These are phyloP conservation scores for Therioaphis trifolii DNA, from an alignment of 2,888 invertebrate species.

Conservation along the genomic window DNA sequence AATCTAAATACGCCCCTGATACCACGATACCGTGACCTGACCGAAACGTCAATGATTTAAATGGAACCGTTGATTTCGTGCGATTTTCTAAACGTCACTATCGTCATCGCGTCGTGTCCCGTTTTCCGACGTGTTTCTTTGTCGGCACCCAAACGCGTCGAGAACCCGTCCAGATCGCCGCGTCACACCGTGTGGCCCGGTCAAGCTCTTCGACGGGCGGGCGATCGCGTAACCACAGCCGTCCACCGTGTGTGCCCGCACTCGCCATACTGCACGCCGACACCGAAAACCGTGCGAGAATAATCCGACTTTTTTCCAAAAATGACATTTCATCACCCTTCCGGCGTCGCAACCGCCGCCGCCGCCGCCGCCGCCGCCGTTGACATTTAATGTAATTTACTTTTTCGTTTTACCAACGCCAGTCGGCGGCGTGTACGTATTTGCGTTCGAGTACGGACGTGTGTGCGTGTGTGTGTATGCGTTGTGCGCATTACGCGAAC, in stretches of 20 bases:
- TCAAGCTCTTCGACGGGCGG: not conserved
- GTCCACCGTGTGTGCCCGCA: not conserved
- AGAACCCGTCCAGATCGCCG: too few species aligned
- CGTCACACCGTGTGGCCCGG: too few species aligned
- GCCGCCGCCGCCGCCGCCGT: not conserved
- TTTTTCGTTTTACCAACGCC: conserved; percentile 35
- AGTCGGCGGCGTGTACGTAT: not conserved
- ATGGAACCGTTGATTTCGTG: too few species aligned
- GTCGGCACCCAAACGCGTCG: too few species aligned
- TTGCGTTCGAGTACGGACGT: too few species aligned
- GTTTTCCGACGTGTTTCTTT: too few species aligned
- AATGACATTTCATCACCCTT: conserved; percentile 52
- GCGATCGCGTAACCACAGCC: not conserved
- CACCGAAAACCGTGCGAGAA: not conserved
- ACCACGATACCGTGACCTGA: too few species aligned
- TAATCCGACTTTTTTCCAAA: conserved; percentile 2
- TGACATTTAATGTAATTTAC: conserved; percentile 50
- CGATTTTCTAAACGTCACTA: too few species aligned
- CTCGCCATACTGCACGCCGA: not conserved
- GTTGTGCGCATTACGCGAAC: not conserved
- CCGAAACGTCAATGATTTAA: too few species aligned
- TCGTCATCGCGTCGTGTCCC: too few species aligned
- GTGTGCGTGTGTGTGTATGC: not conserved
- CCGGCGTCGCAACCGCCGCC: not conserved
- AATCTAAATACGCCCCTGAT: too few species aligned